These are phyloP conservation scores for Bagarius yarrelli DNA, from an alignment of 2,113 vertebrate genomes.

Conservation along the genomic window DNA sequence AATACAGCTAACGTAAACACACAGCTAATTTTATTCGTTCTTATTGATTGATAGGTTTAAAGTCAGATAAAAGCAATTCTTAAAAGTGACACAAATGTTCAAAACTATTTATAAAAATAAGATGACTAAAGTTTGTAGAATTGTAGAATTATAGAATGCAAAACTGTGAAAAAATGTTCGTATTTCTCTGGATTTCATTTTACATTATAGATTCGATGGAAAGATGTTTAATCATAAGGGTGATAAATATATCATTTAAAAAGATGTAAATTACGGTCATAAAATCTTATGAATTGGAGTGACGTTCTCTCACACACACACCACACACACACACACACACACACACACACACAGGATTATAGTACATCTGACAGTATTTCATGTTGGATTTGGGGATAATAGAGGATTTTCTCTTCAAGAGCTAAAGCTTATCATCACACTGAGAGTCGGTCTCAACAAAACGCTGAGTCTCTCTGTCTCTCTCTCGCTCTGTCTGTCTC, in stretches of 20 bases:
- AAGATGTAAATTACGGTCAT: background rate
- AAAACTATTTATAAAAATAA: background rate
- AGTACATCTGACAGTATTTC: constrained; percentile 74
- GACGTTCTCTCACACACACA: background rate
- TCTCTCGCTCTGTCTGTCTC: constrained; percentile 32
- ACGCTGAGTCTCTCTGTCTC: constrained; percentile 8
- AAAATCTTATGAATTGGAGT: background rate
- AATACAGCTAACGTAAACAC: background rate
- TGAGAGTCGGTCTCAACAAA: constrained; percentile 60
- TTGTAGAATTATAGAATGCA: too few species aligned
- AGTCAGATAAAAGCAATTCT: background rate
- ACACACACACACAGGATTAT: background rate
- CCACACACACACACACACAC: constrained; percentile 20
- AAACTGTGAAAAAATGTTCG: too few species aligned
- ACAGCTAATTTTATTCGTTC: background rate
- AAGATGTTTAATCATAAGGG: background rate
- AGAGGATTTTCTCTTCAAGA: constrained; percentile 70
- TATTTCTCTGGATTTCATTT: background rate
- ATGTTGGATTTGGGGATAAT: constrained; percentile 75
- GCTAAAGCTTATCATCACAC: constrained; percentile 66
- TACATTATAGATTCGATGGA: background rate
- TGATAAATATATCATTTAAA: background rate
- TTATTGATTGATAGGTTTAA: background rate
- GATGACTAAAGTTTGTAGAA: background rate
- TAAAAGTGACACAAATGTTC: background rate